Percentiles rank a stretch among this genome's conserved stretches.
Evolutionary conservation across 2,888 invertebrate species (phyloP).

Genomic region (Sinopyrophorus schimmeli): DNA sequence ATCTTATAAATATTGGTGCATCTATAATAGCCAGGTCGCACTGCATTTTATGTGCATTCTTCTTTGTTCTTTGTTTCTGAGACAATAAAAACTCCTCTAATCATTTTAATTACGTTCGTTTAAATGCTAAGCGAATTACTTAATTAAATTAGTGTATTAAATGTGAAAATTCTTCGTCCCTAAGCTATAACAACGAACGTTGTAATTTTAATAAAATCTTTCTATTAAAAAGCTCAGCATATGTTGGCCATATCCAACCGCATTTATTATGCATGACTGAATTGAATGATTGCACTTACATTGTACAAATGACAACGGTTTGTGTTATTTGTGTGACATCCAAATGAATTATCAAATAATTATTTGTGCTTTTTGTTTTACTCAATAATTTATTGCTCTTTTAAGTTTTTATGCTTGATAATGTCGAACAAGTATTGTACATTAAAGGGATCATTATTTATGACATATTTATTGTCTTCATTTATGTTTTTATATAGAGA

Average conservation of each 20-base stretch:
- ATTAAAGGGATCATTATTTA: constrained; percentile 28
- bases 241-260: constrained; percentile 27
- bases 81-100: too few relatives aligned
- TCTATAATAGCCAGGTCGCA: constrained; percentile 7
- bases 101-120: background rate
- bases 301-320: constrained; percentile 31
- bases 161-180: background rate
- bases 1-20: constrained; percentile 22
- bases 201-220: too few relatives aligned
- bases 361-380: constrained; percentile 30
- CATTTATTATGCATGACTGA: constrained; percentile 35
- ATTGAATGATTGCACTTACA: constrained; percentile 34
- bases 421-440: constrained; percentile 24
- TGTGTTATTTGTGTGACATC: constrained; percentile 35
- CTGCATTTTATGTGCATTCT: constrained; percentile 12
- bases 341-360: constrained; percentile 34
- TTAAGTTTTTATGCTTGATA: constrained; percentile 29
- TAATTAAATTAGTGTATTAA: too few relatives aligned
- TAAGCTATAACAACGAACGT: too few relatives aligned
- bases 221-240: constrained; percentile 31
- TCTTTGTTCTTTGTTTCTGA: constrained; percentile 8
- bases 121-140: too few relatives aligned
- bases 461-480: constrained; percentile 12
- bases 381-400: constrained; percentile 29
- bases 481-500: too few relatives aligned